Percentiles rank a stretch among this genome's conserved stretches.
These are phyloP conservation scores for Octonoba sinensis DNA, from an alignment of 2,888 invertebrate species.

Conservation along the genomic window DNA sequence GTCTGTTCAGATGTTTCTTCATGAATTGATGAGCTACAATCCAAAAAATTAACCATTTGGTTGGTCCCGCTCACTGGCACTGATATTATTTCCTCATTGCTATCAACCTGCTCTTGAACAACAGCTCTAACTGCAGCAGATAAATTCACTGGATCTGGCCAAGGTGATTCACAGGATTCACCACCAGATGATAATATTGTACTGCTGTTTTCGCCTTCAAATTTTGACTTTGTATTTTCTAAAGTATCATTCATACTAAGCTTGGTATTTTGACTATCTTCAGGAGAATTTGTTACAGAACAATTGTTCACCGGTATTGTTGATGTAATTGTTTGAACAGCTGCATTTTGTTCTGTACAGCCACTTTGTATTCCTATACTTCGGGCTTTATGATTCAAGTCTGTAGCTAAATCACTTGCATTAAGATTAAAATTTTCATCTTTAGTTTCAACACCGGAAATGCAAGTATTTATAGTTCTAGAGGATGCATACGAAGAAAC, in stretches of 20 bases:
- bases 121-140: constrained; percentile 64
- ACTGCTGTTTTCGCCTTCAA: constrained; percentile 56
- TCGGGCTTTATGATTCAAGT: constrained; percentile 52
- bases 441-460: constrained; percentile 9
- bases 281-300: constrained; percentile 15
- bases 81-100: constrained; percentile 50
- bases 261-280: constrained; percentile 37
- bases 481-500: constrained; percentile 24
- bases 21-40: constrained; percentile 43
- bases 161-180: constrained; percentile 61
- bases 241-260: constrained; percentile 21
- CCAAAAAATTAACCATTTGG: constrained; percentile 45
- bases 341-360: constrained; percentile 57
- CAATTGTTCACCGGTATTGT: constrained; percentile 33
- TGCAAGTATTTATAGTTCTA: not conserved
- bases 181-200: constrained; percentile 51
- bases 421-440: constrained; percentile 27
- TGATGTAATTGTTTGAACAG: constrained; percentile 57
- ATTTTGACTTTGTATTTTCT: constrained; percentile 47
- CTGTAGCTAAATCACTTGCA: constrained; percentile 19
- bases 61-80: constrained; percentile 32
- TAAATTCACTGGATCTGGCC: constrained; percentile 65
- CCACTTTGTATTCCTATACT: constrained; percentile 63
- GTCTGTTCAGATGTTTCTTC: constrained; percentile 45
- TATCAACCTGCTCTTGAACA: constrained; percentile 59